These are phyloP conservation scores for Drosophila chauvacae DNA, from an alignment of 1,140 invertebrate genomes.

Conservation along the genomic window DNA sequence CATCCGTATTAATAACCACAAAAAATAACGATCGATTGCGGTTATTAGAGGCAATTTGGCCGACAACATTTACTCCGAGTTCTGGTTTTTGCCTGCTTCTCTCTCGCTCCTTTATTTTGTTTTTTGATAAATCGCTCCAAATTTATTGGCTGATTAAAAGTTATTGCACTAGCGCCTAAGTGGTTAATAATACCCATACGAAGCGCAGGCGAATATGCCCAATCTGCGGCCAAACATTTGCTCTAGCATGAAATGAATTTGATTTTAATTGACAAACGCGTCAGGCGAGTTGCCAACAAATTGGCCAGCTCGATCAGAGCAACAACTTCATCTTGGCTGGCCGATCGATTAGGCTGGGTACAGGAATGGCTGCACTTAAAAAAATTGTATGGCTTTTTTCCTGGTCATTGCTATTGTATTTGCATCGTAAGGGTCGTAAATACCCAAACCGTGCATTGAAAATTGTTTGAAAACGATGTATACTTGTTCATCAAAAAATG, in stretches of 20 bases:
- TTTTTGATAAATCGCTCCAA: conserved; percentile 77
- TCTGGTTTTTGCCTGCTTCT: conserved; percentile 11
- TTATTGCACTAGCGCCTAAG: conserved; percentile 79
- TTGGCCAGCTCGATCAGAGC: conserved; percentile 60
- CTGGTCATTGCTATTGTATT: background rate
- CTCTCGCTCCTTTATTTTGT: conserved; percentile 5
- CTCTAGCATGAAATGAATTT: conserved; percentile 70
- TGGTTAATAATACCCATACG: conserved; percentile 72
- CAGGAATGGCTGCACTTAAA: background rate
- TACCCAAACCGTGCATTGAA: background rate
- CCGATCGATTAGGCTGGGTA: conserved; percentile 35
- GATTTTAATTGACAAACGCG: conserved; percentile 82
- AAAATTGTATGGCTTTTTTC: background rate
- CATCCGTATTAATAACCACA: conserved; percentile 80
- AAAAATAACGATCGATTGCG: conserved; percentile 84
- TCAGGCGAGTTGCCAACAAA: conserved; percentile 73
- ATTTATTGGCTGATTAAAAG: conserved; percentile 83
- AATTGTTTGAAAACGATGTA: background rate
- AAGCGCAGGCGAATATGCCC: conserved; percentile 20
- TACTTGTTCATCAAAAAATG: background rate
- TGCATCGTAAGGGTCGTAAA: background rate
- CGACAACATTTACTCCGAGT: conserved; percentile 64
- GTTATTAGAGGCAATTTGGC: conserved; percentile 82
- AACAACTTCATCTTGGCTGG: conserved; percentile 73
- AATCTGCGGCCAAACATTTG: conserved; percentile 32